phyloP scores from a whole-genome alignment of 2,797 vertebrate genomes.

The Squalus acanthias region DNA sequence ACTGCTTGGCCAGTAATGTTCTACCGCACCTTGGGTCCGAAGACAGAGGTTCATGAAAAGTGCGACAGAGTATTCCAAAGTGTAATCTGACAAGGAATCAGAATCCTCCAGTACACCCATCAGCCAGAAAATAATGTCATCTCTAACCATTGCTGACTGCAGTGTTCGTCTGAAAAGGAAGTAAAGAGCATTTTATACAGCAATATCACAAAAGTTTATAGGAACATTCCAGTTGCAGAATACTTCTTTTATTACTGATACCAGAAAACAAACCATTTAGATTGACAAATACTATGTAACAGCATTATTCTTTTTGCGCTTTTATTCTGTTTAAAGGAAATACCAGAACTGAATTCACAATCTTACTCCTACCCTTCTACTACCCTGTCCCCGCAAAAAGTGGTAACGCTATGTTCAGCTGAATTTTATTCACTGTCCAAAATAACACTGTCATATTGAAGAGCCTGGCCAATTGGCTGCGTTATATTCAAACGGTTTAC shows the following conservation, averaged over 20 bases:
- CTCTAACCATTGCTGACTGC: constrained; percentile 83
- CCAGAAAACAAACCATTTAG: not conserved
- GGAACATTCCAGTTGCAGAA: not conserved
- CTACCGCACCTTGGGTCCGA: constrained; percentile 69
- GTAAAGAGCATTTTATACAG: not conserved
- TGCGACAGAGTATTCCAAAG: constrained; percentile 76
- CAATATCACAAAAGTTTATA: not conserved
- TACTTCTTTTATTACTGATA: not conserved
- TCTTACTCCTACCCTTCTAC: no score
- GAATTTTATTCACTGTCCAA: no score
- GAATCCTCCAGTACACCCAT: constrained; percentile 78
- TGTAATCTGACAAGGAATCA: constrained; percentile 84
- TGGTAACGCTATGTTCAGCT: no score
- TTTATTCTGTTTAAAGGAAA: not conserved
- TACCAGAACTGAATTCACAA: not conserved
- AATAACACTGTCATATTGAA: no score
- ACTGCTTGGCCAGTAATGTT: no score
- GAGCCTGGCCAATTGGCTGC: not conserved
- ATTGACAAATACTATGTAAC: not conserved
- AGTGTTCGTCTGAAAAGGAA: constrained; percentile 65
- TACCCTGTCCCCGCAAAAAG: no score
- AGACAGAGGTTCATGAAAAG: constrained; percentile 94
- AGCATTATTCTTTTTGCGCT: no score
- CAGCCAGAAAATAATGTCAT: constrained; percentile 80
- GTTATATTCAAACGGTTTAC: not conserved